Base-by-base conservation (phyloP, 2,113 vertebrate genomes). In the Leptobrachium leishanense region DNA sequence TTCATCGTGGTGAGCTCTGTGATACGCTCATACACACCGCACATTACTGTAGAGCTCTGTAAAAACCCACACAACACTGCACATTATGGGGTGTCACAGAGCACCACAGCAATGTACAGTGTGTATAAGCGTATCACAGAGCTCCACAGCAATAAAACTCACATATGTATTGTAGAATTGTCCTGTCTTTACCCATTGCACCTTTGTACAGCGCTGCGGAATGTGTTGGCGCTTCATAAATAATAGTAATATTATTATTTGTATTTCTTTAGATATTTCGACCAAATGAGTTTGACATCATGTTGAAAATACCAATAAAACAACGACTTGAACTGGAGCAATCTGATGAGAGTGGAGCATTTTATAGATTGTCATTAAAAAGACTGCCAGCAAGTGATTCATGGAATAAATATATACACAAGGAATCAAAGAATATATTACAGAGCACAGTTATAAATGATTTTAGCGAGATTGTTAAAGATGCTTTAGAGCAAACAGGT, bases 241-340 rank as follows among this genome's bases (percentile, higher is more conserved):
- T 50, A 50, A 50, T 50, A 50, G 8, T 50, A 8, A 8, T 50
- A 50, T 50, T 50, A 5, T 50, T 50, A 67, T 79, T 0, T 0
- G 4, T 43, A 81, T 42, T 75, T 82, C 76, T 64, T 43, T 84
- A 94, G 92, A 80, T 92, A 83, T 87, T 84, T 72, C 76, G 82
- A 73, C 90, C 92, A 64, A 84, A 92, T 74, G 92, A 94, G 77
- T 93, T 94, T 77, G 92, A 93, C 76, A 82, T 94, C 72, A 93
- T 94, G 92, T 85, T 93, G 74, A 83, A 84, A 73, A 77, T 92
- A 43, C 55, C 77, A 6, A 10, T 65, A n/a, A 2, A 86, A 10
- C 0, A 1, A 43, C 88, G 90, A 84, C 62, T 92, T 79, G 20
- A 89, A 11, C 79, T 92, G 62, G 71, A 85, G 3, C 67, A 82